Conservation (phyloP, 2,113 vertebrate genomes). For the Haemorhous mexicanus region DNA sequence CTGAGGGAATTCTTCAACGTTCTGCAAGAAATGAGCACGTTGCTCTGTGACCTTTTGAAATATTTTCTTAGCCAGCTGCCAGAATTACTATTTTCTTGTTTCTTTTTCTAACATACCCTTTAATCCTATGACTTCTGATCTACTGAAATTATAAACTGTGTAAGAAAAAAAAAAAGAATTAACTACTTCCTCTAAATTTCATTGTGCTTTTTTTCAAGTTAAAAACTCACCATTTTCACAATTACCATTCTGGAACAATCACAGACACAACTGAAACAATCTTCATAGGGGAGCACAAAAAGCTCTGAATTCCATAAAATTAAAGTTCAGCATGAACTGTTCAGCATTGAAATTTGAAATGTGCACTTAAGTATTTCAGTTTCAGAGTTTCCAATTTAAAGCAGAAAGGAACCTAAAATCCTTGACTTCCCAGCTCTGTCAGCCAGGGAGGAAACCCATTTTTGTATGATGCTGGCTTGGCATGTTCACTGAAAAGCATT, state of each 20-base stretch:
- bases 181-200: background rate
- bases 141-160: rapidly evolving
- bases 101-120: background rate
- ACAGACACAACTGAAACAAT: background rate
- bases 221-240: background rate
- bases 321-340: background rate
- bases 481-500: background rate
- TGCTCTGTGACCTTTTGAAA: background rate
- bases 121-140: background rate
- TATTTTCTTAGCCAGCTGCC: background rate
- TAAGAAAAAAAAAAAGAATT: background rate
- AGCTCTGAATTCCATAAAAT: background rate
- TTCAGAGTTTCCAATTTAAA: background rate
- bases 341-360: background rate
- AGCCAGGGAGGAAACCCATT: background rate
- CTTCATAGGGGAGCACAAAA: background rate
- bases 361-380: background rate
- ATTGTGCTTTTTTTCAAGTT: background rate
- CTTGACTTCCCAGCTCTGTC: background rate
- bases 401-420: background rate
- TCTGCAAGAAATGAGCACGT: background rate
- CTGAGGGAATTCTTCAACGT: background rate
- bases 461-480: background rate
- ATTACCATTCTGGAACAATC: background rate
- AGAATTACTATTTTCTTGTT: background rate